Evolutionary conservation across 2,888 invertebrate genomes (phyloP).

Genomic region (Malachius bipustulatus): DNA sequence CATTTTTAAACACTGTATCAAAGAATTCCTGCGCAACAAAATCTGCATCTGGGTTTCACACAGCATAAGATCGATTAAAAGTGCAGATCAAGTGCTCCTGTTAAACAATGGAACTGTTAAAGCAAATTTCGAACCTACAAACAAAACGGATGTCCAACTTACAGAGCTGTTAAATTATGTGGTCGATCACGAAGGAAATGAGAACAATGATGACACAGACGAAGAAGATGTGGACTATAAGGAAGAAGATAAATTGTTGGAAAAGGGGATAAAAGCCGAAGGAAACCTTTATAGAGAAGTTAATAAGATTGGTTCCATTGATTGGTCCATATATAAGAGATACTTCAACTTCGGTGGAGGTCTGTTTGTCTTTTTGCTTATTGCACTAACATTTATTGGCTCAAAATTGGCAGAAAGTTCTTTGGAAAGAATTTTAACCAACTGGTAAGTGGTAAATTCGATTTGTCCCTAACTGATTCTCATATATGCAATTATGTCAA

Average conservation of each 20-base stretch:
- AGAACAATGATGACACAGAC: slow-evolving; percentile 33
- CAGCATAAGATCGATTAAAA: no score
- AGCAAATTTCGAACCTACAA: slow-evolving; percentile 50
- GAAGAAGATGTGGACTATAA: slow-evolving; percentile 24
- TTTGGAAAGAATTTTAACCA: no score
- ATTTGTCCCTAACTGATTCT: no score
- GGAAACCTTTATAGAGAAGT: no score
- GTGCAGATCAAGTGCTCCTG: slow-evolving; percentile 22
- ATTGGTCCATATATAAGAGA: slow-evolving; percentile 15
- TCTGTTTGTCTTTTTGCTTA: slow-evolving; percentile 10
- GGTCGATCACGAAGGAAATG: slow-evolving; percentile 23
- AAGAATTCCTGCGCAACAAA: slow-evolving; percentile 48
- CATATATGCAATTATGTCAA: no score
- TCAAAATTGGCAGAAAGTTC: no score
- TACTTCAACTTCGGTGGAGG: slow-evolving; percentile 19
- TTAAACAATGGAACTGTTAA: slow-evolving; percentile 39
- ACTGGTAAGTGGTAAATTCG: no score
- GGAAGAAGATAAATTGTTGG: slow-evolving; percentile 13
- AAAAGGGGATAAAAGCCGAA: no score
- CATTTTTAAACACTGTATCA: slow-evolving; percentile 68
- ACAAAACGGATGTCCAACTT: slow-evolving; percentile 58
- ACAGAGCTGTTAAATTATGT: slow-evolving; percentile 48
- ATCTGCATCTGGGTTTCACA: slow-evolving; percentile 58
- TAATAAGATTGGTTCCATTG: no score
- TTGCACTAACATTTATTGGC: no score